Evolutionary conservation across 92 coral and sea anemone species (phyloP), one percentile per base, ranked within the genome.

Genomic region (Palythoa grandis): DNA sequence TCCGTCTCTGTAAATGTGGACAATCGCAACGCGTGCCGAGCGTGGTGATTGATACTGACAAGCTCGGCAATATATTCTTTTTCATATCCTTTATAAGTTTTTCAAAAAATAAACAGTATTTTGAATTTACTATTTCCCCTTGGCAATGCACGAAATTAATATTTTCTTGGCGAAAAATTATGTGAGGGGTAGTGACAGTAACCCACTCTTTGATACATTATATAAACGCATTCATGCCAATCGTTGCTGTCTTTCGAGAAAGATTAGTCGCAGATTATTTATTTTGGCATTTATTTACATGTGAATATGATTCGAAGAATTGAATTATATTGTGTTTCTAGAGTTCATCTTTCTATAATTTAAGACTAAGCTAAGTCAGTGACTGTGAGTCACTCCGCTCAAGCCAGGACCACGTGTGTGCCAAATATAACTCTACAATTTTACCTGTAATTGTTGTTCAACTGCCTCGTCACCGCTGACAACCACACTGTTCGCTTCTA

Each of bases 361-460:
- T 65, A 53, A 77, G 82, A 56, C 82, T 25, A 77, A 76, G 22
- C 23, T 53, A 76, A 37, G 82, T 56, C 69, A 25, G 29, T 29
- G 52, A 77, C 69, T 11, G 29, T 29, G 52, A 77, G 67, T 77
- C 82, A 77, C 69, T 56, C 69, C 54, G 35, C 82, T 57, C 65
- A 76, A n/a, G 82, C 82, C 82, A 56, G 52, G 29, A 77, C 70
- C 82, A 58, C 82, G 82, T 57, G 82, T 77, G 52, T 56, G 70
- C 82, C 52, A 77, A 25, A 2, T 56, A 77, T 35, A 77, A 22
- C 82, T 77, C 82, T 37, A 77, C 70, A 37, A 58, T 56, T 67
- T 58, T 57, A 58, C 82, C 82, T 57, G 82, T 57, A 77, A 77
- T 58, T 77, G 70, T 56, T 77, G 82, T 77, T 56, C 70, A 57